Conservation (phyloP, 2,113 vertebrate genomes). For the Budorcas taxicolor region DNA sequence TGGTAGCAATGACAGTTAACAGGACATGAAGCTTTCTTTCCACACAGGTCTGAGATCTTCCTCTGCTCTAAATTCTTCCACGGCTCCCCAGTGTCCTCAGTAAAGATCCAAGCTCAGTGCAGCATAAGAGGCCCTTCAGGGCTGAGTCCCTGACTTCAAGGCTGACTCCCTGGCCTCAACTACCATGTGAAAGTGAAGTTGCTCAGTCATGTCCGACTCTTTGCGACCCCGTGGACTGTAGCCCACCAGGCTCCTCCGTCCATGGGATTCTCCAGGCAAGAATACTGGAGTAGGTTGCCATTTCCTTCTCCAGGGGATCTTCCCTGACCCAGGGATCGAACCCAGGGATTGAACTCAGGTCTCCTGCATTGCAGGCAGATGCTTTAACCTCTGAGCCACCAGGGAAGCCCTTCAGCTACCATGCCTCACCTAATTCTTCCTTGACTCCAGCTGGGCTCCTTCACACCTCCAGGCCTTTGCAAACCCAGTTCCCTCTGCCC, state of each 20-base stretch:
- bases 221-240: no score
- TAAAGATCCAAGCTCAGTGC: not conserved
- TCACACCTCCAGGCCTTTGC: not conserved
- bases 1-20: not conserved
- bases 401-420: not conserved
- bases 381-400: no score
- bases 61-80: not conserved
- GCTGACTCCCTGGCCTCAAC: not conserved
- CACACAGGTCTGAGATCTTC: not conserved
- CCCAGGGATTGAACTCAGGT: no score
- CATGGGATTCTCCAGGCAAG: no score
- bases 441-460: not conserved
- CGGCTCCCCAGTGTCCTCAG: not conserved
- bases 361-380: no score
- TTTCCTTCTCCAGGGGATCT: no score
- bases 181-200: not conserved
- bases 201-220: no score
- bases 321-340: no score
- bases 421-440: not conserved
- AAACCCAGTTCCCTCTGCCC: not conserved
- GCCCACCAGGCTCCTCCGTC: no score
- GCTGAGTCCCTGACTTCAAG: not conserved
- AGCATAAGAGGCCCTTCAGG: not conserved
- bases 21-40: not conserved
- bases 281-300: no score